These are phyloP conservation scores for Chiloscyllium plagiosum DNA, from an alignment of 2,113 vertebrate species.

Conservation along the genomic window DNA sequence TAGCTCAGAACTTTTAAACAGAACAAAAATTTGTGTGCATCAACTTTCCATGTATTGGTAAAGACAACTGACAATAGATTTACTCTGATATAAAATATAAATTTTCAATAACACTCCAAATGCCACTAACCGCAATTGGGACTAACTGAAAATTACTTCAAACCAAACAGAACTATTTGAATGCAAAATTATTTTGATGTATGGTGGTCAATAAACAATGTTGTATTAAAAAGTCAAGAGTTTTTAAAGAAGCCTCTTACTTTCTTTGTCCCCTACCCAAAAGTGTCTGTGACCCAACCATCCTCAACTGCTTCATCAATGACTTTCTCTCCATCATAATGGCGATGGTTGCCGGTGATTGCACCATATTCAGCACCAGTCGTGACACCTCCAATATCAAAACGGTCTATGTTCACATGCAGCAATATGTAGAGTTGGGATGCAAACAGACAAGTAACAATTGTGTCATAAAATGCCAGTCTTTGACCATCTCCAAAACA, in stretches of 20 bases:
- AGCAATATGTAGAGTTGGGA: too few relatives aligned
- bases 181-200: not conserved
- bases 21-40: not conserved
- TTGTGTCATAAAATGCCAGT: too few relatives aligned
- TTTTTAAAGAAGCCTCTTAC: not conserved
- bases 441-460: too few relatives aligned
- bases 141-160: not conserved
- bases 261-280: not conserved
- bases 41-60: not conserved
- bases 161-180: not conserved
- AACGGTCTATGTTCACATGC: too few relatives aligned
- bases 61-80: not conserved
- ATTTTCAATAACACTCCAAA: not conserved
- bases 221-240: not conserved
- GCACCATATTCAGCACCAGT: too few relatives aligned
- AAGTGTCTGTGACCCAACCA: not conserved
- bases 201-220: not conserved
- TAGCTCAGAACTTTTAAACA: not conserved
- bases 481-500: too few relatives aligned
- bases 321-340: too few relatives aligned
- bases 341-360: too few relatives aligned
- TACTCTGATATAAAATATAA: not conserved
- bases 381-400: too few relatives aligned
- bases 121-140: not conserved
- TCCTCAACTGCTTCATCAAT: too few relatives aligned